These are phyloP conservation scores for Radopholus similis DNA, from an alignment of 1,140 invertebrate species.

Conservation along the genomic window DNA sequence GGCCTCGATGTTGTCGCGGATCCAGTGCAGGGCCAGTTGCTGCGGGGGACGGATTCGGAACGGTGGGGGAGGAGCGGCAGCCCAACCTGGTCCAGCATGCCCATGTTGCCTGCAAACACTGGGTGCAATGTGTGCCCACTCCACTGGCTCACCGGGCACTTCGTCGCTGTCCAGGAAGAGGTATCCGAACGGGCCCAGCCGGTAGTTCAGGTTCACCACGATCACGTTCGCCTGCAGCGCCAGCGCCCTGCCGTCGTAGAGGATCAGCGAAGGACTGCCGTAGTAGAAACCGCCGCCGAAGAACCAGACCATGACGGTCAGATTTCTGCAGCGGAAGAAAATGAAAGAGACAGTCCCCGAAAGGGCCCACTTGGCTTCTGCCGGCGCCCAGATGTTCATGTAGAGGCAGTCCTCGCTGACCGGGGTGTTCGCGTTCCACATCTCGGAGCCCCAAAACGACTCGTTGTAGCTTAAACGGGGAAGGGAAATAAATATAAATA, in stretches of 20 bases:
- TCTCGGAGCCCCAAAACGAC: constrained; percentile 59
- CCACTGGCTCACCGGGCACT: constrained; percentile 83
- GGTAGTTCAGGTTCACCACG: constrained; percentile 59
- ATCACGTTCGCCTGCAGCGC: constrained; percentile 53
- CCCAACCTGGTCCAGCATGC: constrained; percentile 73
- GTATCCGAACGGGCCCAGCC: constrained; percentile 58
- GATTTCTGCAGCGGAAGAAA: constrained; percentile 52
- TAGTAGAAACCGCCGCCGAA: constrained; percentile 59
- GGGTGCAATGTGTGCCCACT: too few relatives aligned
- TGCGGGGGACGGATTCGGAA: constrained; percentile 8
- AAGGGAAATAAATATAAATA: neutral
- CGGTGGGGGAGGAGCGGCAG: too few relatives aligned
- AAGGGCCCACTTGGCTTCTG: constrained; percentile 35
- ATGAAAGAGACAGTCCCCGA: too few relatives aligned
- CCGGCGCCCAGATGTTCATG: constrained; percentile 59
- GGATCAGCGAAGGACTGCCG: constrained; percentile 52
- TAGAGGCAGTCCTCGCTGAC: constrained; percentile 58
- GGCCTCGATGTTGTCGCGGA: constrained; percentile 79
- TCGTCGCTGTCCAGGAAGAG: constrained; percentile 64
- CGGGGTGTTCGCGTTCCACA: constrained; percentile 61
- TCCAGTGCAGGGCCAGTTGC: constrained; percentile 80
- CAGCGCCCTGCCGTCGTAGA: constrained; percentile 58
- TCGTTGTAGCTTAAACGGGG: constrained; percentile 53
- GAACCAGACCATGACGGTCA: constrained; percentile 60
- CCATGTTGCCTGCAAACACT: constrained; percentile 72